Base-by-base conservation (phyloP, 2,797 vertebrate genomes). In the Myotis vivesi region DNA sequence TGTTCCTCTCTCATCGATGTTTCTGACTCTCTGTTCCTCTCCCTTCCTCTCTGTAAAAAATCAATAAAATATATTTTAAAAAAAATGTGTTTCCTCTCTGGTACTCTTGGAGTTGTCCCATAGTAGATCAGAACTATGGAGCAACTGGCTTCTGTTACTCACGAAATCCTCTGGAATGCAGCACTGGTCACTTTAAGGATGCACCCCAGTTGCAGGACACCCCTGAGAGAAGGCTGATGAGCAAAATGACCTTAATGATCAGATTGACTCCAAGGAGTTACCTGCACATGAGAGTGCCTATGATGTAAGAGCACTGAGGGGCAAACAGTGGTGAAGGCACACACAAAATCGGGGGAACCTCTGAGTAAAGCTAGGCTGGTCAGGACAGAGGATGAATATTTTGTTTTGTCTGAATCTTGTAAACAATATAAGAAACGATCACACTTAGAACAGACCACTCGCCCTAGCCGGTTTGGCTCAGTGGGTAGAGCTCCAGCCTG, bases 71-170 rank as follows among this genome's bases (percentile, higher is more conserved):
- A n/a, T n/a, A n/a, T n/a, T n/a, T n/a, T n/a, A n/a, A n/a, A 82
- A 80, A 89, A 81, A 93, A 85, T 73, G 38, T 59, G 33, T 89
- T 77, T 87, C n/a, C 25, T 90, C n/a, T 87, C 62, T 64, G 62
- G 69, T 28, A 84, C 36, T 90, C 41, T 16, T 22, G 13, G 55
- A 53, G 33, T 44, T 36, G 66, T 64, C 82, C 87, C 11, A 22
- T 11, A 38, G 76, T 19, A 80, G 71, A 53, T 57, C 28, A 72
- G 46, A 87, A 59, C 49, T 73, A 41, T 19, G 28, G n/a, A 79
- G 16, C 46, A 41, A 41, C 38, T 41, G 38, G 38, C 38, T 41
- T 41, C 38, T 41, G 8, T 41, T 7, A 41, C 38, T 41, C 38
- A 51, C 0, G 3, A 86, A 49, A 57, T 69, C 59, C 71, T 69